Evolutionary conservation across 2,113 vertebrate genomes (phyloP).

Genomic region (Neolamprologus modestus): DNA sequence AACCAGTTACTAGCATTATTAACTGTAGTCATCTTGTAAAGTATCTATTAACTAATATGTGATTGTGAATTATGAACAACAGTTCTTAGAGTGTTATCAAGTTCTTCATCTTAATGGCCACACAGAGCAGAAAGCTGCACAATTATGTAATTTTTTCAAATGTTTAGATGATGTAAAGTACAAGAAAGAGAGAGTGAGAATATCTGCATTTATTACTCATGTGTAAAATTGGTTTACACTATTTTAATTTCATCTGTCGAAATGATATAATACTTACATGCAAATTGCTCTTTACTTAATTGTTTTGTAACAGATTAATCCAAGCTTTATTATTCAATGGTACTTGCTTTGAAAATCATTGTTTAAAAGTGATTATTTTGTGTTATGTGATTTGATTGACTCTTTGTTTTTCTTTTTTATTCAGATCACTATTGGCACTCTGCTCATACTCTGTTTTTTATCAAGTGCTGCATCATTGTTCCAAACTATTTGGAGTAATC

Average conservation of each 20-base stretch:
- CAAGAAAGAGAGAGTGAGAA: not conserved
- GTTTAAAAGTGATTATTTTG: not conserved
- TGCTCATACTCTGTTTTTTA: not conserved
- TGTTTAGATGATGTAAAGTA: not conserved
- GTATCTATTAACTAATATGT: not conserved
- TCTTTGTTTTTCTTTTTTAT: not conserved
- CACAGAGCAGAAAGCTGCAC: not conserved
- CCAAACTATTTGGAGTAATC: not conserved
- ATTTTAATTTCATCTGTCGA: not conserved
- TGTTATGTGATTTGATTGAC: not conserved
- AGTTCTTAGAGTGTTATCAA: not conserved
- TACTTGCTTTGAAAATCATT: not conserved
- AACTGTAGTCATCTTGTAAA: not conserved
- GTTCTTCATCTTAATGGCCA: not conserved
- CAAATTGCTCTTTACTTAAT: not conserved
- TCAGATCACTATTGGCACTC: not conserved
- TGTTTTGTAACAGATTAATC: not conserved
- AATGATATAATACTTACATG: constrained; percentile 2
- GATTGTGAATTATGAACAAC: not conserved
- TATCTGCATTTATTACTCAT: constrained; percentile 8
- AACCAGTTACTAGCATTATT: not conserved
- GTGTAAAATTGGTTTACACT: constrained; percentile 17
- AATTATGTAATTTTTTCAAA: not conserved
- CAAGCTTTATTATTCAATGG: not conserved
- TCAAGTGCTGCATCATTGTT: not conserved